These are phyloP conservation scores for Parnassius glacialis DNA, from an alignment of 2,888 invertebrate genomes.

Conservation along the genomic window DNA sequence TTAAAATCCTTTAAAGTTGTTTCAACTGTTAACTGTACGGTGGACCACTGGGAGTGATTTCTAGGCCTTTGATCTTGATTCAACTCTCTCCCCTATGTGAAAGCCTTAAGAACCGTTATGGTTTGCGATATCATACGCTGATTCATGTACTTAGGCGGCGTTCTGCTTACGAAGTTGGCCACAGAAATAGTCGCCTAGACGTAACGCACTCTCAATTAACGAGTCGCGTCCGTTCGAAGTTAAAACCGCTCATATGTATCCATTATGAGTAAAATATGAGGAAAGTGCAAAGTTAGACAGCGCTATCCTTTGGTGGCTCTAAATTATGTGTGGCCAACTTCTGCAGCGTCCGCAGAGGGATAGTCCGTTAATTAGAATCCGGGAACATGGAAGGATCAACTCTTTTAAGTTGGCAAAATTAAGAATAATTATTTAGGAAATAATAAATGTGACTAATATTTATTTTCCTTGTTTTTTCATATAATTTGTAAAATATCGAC, in stretches of 20 bases:
- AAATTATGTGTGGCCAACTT: slow-evolving; percentile 75
- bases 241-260: slow-evolving; percentile 71
- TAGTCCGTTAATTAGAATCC: slow-evolving; percentile 21
- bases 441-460: no score
- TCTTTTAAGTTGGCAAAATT: not conserved
- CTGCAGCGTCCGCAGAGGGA: slow-evolving; percentile 52
- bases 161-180: slow-evolving; percentile 15
- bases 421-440: no score
- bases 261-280: slow-evolving; percentile 77
- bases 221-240: slow-evolving; percentile 59
- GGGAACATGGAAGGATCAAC: slow-evolving; percentile 14
- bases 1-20: slow-evolving; percentile 26
- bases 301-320: slow-evolving; percentile 74
- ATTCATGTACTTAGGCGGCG: slow-evolving; percentile 2
- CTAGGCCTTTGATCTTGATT: not conserved
- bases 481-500: no score
- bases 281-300: slow-evolving; percentile 78
- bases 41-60: slow-evolving; percentile 6
- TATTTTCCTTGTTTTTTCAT: no score
- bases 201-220: slow-evolving; percentile 73
- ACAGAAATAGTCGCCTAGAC: slow-evolving; percentile 40
- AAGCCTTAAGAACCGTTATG: not conserved
- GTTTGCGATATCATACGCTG: not conserved
- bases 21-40: slow-evolving; percentile 21
- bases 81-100: not conserved